Percentiles rank a stretch among this genome's conserved stretches.
phyloP scores from a whole-genome alignment of 1,140 invertebrate species.

The Nasonia longicornis region DNA sequence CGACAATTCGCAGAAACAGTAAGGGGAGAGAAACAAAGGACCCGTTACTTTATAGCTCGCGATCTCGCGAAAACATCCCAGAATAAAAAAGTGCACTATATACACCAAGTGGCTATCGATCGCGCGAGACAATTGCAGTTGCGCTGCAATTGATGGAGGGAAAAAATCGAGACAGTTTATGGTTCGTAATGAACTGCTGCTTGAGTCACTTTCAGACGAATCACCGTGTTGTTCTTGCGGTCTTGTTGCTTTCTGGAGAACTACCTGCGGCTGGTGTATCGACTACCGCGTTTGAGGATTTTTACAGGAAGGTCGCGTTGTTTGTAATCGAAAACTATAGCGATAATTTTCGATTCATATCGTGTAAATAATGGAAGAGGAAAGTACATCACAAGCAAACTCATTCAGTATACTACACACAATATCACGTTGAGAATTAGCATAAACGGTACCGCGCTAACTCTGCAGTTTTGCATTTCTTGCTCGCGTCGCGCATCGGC shows the following conservation, averaged over 20 bases:
- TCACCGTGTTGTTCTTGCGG: no score
- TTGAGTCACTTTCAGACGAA: neutral
- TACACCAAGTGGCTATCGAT: neutral
- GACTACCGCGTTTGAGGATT: no score
- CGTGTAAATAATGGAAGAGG: no score
- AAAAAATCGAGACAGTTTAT: neutral
- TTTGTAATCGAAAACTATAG: no score
- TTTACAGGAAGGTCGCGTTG: no score
- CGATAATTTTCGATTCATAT: no score
- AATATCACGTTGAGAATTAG: neutral
- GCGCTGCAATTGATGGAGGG: neutral
- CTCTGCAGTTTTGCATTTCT: neutral
- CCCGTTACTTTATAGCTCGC: neutral
- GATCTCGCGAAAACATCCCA: neutral
- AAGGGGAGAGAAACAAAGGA: neutral
- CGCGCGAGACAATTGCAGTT: neutral
- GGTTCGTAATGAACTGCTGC: neutral
- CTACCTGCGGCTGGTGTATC: no score
- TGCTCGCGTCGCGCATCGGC: no score
- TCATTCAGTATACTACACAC: no score
- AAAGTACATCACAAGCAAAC: no score
- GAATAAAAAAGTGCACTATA: neutral
- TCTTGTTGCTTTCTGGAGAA: no score
- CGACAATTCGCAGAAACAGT: conserved; percentile 6
- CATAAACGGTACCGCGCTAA: neutral